A percentile compares a stretch with the other conserved stretches of the same genome.
These are phyloP conservation scores for Tyrannus savana DNA, from an alignment of 2,113 vertebrate species.

Conservation along the genomic window DNA sequence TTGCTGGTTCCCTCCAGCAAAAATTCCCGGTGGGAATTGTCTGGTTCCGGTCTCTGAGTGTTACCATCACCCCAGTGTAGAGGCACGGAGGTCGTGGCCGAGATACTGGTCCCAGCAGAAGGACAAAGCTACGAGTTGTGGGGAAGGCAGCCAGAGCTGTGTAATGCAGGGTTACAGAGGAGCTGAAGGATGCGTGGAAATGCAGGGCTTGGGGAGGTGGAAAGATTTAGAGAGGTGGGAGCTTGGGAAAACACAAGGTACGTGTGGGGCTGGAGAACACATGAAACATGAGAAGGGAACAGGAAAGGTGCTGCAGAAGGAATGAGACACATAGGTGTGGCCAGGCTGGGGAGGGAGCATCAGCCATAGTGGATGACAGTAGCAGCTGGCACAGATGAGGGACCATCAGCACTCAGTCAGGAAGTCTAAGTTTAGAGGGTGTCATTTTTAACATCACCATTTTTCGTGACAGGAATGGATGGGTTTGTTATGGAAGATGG, in stretches of 20 bases:
- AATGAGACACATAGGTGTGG: accelerated
- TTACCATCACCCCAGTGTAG: accelerated
- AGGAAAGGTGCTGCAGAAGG: not conserved
- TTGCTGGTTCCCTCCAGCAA: accelerated
- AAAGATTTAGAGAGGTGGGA: accelerated
- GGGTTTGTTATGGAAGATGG: not conserved
- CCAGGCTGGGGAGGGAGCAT: not conserved
- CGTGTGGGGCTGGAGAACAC: not conserved
- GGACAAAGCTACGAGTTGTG: not conserved
- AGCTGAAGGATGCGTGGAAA: not conserved
- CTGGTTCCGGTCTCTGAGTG: too few species aligned
- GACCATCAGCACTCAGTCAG: not conserved
- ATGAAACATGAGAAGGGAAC: accelerated
- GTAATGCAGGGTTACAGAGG: not conserved
- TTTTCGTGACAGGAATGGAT: not conserved
- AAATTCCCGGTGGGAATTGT: not conserved
- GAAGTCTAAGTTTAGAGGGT: not conserved
- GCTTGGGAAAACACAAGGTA: not conserved
- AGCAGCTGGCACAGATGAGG: not conserved
- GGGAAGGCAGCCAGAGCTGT: not conserved
- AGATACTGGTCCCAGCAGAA: accelerated
- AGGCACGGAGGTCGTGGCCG: not conserved
- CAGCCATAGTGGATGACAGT: not conserved
- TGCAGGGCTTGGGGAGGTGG: too few species aligned
- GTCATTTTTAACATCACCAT: not conserved